phyloP scores from a whole-genome alignment of 2,888 invertebrate species.

The Aphidius colemani region DNA sequence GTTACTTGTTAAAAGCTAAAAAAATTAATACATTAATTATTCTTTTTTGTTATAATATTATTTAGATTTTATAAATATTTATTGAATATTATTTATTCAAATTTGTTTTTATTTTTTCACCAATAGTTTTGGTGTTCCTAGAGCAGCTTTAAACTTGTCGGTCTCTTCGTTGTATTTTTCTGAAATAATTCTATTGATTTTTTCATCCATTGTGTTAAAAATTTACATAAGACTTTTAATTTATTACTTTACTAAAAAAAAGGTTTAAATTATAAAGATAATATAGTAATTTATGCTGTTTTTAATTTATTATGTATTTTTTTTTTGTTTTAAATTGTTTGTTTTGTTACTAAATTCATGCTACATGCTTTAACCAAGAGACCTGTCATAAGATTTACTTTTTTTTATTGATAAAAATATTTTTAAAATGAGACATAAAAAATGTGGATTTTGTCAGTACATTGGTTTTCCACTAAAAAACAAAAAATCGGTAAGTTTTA shows the following conservation, averaged over 20 bases:
- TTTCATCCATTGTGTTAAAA: constrained; percentile 32
- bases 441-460: constrained; percentile 33
- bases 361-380: not conserved
- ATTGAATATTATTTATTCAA: not conserved
- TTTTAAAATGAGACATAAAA: constrained; percentile 18
- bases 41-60: constrained; percentile 1
- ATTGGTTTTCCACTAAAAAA: constrained; percentile 35
- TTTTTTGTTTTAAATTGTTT: not conserved
- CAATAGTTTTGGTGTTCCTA: constrained; percentile 24
- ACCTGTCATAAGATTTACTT: too few species aligned
- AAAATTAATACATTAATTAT: constrained; percentile 13
- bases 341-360: constrained; percentile 6
- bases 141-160: constrained; percentile 31
- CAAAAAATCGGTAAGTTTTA: constrained; percentile 41
- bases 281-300: not conserved
- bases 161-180: constrained; percentile 27
- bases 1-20: constrained; percentile 18
- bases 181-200: constrained; percentile 21
- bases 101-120: constrained; percentile 17
- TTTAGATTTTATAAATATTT: constrained; percentile 4
- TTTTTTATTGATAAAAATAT: not conserved
- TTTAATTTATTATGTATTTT: not conserved
- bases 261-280: too few species aligned
- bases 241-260: not conserved
- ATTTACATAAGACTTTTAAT: not conserved